Conservation (phyloP, 1,140 invertebrate species). For the Meloidogyne exigua region DNA sequence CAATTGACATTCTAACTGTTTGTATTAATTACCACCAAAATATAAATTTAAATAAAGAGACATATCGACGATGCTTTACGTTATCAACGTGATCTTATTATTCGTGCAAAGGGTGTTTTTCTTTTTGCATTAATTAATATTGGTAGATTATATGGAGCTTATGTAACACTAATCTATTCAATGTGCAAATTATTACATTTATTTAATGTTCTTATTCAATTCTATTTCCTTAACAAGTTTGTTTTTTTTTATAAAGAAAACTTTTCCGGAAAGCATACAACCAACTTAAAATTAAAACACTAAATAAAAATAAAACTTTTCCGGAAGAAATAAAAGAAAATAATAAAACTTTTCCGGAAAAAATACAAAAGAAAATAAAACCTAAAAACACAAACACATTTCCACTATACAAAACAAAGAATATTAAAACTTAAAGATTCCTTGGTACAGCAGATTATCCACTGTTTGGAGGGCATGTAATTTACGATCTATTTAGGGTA, state of each 20-base stretch:
- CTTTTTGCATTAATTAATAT: constrained; percentile 54
- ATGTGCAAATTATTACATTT: constrained; percentile 67
- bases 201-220: constrained; percentile 67
- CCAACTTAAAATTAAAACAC: too few species aligned
- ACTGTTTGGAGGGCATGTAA: constrained; percentile 67
- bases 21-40: not conserved
- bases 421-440: constrained; percentile 50
- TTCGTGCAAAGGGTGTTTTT: constrained; percentile 52
- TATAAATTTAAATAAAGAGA: constrained; percentile 15
- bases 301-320: too few species aligned
- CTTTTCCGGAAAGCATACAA: not conserved
- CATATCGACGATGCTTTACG: constrained; percentile 62
- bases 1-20: constrained; percentile 54
- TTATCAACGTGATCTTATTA: constrained; percentile 57
- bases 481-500: constrained; percentile 65
- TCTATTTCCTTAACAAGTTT: constrained; percentile 66
- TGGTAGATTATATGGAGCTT: constrained; percentile 46
- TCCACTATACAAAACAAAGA: too few species aligned
- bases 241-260: not conserved
- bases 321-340: too few species aligned
- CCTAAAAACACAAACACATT: too few species aligned
- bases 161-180: constrained; percentile 61
- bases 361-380: too few species aligned
- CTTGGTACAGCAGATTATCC: constrained; percentile 67
- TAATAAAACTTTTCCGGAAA: too few species aligned